Conservation (phyloP, 2,888 invertebrate species). For the Terebella lapidaria region DNA sequence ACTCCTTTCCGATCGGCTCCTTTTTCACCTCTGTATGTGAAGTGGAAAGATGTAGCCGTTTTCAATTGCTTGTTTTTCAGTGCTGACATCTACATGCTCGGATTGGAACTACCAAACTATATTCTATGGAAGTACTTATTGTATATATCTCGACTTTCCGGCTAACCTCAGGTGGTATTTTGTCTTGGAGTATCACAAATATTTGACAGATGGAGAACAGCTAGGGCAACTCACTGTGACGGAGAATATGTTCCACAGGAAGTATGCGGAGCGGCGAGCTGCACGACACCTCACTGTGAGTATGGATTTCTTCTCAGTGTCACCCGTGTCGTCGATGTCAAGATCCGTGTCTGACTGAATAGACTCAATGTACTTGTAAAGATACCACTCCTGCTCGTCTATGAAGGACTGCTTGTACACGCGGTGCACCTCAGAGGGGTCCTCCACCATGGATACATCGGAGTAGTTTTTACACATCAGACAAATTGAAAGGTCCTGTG, state of each 20-base stretch:
- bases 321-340: slow-evolving; percentile 41
- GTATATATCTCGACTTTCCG: too few species aligned
- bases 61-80: too few species aligned
- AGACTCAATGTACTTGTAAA: slow-evolving; percentile 46
- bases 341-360: slow-evolving; percentile 41
- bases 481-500: slow-evolving; percentile 43
- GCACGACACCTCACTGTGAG: slow-evolving; percentile 49
- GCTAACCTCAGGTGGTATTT: too few species aligned
- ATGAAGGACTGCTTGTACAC: slow-evolving; percentile 45
- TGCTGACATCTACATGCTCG: too few species aligned
- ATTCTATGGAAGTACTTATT: too few species aligned
- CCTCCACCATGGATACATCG: slow-evolving; percentile 39
- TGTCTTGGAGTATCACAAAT: too few species aligned
- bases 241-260: slow-evolving; percentile 51
- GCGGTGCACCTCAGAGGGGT: slow-evolving; percentile 39
- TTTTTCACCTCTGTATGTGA: too few species aligned
- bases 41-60: too few species aligned
- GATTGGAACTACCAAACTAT: too few species aligned
- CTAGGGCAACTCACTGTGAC: slow-evolving; percentile 50
- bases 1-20: too few species aligned
- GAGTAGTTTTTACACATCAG: slow-evolving; percentile 42
- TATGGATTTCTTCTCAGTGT: slow-evolving; percentile 41
- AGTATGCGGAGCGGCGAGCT: slow-evolving; percentile 48
- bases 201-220: too few species aligned
- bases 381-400: slow-evolving; percentile 45